Conservation (phyloP, 2,888 invertebrate genomes). For the Empis livida region DNA sequence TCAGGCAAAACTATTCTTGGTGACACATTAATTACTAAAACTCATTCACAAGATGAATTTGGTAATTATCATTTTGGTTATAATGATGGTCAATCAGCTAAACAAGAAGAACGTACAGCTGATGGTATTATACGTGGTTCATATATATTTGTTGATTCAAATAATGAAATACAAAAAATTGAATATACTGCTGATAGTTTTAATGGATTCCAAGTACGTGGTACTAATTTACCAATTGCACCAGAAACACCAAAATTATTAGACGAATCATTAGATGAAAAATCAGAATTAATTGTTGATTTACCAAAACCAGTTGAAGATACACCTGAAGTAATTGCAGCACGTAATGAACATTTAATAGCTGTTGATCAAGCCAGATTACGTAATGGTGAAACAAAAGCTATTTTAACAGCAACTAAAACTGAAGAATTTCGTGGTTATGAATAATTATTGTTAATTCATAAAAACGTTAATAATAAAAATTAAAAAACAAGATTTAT, state of each 20-base stretch:
- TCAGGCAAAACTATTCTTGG: too few species aligned
- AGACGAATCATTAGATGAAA: background rate
- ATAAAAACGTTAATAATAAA: too few species aligned
- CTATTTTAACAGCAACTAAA: too few species aligned
- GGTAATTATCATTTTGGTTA: conserved; percentile 12
- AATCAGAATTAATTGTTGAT: background rate
- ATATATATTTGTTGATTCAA: conserved; percentile 29
- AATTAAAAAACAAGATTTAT: too few species aligned
- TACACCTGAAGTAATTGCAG: conserved; percentile 9
- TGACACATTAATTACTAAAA: too few species aligned
- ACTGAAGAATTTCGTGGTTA: too few species aligned
- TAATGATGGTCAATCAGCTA: conserved; percentile 8
- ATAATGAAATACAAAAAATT: conserved; percentile 21
- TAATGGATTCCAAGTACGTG: conserved; percentile 23
- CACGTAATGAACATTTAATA: conserved; percentile 9
- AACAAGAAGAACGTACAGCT: conserved; percentile 8
- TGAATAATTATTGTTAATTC: too few species aligned
- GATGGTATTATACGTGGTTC: conserved; percentile 23
- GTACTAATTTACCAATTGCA: conserved; percentile 19
- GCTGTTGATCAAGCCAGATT: conserved; percentile 2
- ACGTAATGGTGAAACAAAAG: background rate
- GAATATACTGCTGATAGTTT: conserved; percentile 21
- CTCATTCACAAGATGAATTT: background rate
- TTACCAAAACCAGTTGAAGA: conserved; percentile 4
- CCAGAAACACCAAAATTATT: background rate